These are phyloP conservation scores for Catharus ustulatus DNA, from an alignment of 2,797 vertebrate genomes.

Conservation along the genomic window DNA sequence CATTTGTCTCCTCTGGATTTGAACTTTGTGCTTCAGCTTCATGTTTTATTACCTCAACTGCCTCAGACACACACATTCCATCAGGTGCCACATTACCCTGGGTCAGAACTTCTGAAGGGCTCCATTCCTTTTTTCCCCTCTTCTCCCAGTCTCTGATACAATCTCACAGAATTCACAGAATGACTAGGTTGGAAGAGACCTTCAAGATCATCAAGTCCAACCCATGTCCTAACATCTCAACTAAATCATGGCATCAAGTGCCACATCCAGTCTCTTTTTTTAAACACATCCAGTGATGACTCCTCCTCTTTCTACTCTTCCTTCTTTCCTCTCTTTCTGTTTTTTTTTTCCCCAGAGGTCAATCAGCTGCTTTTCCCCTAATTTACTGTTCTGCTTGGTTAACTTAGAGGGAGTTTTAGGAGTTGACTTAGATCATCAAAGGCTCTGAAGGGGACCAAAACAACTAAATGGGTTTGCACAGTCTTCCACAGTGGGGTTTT, in stretches of 20 bases:
- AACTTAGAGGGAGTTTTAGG: not conserved
- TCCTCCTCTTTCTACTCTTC: not conserved
- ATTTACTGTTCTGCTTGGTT: not conserved
- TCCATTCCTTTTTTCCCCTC: not conserved
- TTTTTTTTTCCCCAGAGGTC: not conserved
- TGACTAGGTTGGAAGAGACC: no score
- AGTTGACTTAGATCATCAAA: not conserved
- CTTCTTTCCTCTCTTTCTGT: not conserved
- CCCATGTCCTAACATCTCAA: no score
- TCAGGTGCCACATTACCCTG: not conserved
- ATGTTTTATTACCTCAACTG: not conserved
- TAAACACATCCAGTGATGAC: no score
- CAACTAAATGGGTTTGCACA: not conserved
- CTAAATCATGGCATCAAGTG: no score
- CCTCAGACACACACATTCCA: not conserved
- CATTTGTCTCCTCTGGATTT: not conserved
- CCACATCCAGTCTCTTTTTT: no score
- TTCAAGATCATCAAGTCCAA: no score
- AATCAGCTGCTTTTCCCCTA: not conserved
- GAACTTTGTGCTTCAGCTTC: not conserved
- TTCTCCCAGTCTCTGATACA: not conserved
- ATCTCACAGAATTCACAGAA: no score
- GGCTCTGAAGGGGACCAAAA: not conserved
- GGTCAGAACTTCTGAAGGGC: not conserved
- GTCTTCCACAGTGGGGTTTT: not conserved